phyloP scores from a whole-genome alignment of 2,797 vertebrate genomes.

The Pyrocephalus nanus region DNA sequence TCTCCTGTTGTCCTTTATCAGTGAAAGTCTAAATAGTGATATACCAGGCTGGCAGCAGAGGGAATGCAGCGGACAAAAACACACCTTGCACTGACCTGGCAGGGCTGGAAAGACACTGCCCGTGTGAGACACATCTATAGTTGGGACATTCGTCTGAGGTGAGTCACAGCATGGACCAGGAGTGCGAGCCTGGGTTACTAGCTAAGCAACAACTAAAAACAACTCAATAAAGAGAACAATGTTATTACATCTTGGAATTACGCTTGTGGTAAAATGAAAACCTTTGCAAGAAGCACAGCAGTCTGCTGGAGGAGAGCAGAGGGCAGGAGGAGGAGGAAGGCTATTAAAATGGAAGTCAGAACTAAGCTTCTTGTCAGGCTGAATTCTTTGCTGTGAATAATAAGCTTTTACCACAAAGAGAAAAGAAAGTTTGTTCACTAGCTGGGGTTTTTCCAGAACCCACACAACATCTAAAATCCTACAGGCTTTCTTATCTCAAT shows the following conservation, averaged over 20 bases:
- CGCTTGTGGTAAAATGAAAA: neutral
- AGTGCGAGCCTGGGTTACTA: neutral
- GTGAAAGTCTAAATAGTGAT: neutral
- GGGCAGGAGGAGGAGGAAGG: neutral
- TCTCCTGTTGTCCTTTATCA: neutral
- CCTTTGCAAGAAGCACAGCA: slow-evolving; percentile 15
- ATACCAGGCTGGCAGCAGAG: fast-evolving
- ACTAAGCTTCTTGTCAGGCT: neutral
- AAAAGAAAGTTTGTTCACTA: slow-evolving; percentile 47
- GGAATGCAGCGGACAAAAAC: neutral
- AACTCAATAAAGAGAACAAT: slow-evolving; percentile 16
- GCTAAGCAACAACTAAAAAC: neutral
- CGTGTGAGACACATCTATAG: fast-evolving
- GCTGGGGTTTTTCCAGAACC: slow-evolving; percentile 42
- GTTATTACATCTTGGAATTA: slow-evolving; percentile 21
- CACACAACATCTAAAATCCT: slow-evolving; percentile 42
- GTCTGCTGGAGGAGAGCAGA: neutral
- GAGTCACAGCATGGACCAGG: neutral
- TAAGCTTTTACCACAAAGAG: slow-evolving; percentile 36
- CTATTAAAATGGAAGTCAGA: slow-evolving; percentile 56
- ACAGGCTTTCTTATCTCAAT: slow-evolving; percentile 33
- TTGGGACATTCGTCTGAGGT: fast-evolving
- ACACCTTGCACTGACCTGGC: neutral
- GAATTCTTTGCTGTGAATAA: slow-evolving; percentile 61
- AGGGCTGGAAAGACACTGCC: neutral